A percentile compares a stretch with the other conserved stretches of the same genome.
phyloP scores from a whole-genome alignment of 2,113 vertebrate genomes.

The Ophiodon elongatus region DNA sequence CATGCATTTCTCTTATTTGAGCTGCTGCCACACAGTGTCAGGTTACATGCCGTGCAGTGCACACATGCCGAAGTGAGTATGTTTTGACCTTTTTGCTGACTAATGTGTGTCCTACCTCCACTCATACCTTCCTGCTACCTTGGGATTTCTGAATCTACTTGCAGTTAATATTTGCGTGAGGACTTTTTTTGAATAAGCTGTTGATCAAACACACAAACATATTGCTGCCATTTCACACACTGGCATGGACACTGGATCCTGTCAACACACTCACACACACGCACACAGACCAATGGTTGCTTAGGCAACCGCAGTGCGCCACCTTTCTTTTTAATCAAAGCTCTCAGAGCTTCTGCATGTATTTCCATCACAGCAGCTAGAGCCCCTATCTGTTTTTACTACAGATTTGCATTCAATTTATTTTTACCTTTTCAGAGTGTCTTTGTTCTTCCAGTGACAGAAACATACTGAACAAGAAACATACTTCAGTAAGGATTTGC shows the following conservation, averaged over 20 bases:
- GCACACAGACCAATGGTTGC: conserved; percentile 62
- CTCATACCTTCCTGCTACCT: conserved; percentile 22
- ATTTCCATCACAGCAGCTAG: conserved; percentile 56
- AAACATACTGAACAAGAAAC: not conserved
- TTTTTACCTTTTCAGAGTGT: not conserved
- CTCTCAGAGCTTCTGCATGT: conserved; percentile 62
- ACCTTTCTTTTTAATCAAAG: conserved; percentile 69
- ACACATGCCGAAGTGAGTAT: conserved; percentile 50
- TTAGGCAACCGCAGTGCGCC: conserved; percentile 71
- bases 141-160: conserved; percentile 36
- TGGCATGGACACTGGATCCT: conserved; percentile 29
- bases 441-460: not conserved
- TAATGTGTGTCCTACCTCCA: conserved; percentile 23
- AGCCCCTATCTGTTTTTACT: conserved; percentile 12
- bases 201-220: conserved; percentile 44
- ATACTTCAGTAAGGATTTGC: not conserved
- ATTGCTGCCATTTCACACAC: conserved; percentile 16
- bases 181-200: conserved; percentile 53
- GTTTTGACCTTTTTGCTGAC: conserved; percentile 49
- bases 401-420: conserved; percentile 10
- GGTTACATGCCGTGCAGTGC: conserved; percentile 46
- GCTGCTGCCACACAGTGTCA: conserved; percentile 5
- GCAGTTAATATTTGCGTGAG: conserved; percentile 50
- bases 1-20: conserved; percentile 49
- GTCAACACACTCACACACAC: conserved; percentile 34